phyloP scores from a whole-genome alignment of 2,888 invertebrate species.

The Ptycholaimellus sp. region DNA sequence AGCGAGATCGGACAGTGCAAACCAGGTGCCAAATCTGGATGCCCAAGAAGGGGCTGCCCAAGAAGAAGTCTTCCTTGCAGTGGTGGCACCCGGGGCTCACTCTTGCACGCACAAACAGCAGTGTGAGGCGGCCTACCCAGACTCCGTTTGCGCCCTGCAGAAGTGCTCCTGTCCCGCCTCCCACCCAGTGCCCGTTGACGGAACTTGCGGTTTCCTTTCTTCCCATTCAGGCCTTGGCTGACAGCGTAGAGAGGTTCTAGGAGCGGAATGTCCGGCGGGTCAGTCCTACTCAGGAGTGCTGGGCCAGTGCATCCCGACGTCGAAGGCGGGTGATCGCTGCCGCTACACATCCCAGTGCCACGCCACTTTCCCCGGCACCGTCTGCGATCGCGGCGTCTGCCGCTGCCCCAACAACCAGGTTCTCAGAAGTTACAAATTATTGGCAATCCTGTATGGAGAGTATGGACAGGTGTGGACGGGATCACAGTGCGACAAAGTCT shows the following conservation, averaged over 20 bases:
- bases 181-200: slow-evolving; percentile 21
- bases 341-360: slow-evolving; percentile 24
- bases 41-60: slow-evolving; percentile 2
- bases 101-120: slow-evolving; percentile 23
- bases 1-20: slow-evolving; percentile 22
- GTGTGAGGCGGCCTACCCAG: slow-evolving; percentile 17
- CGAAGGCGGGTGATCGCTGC: slow-evolving; percentile 21
- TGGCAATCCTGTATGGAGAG: too few relatives aligned
- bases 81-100: slow-evolving; percentile 20
- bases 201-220: slow-evolving; percentile 22
- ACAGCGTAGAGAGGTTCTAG: too few relatives aligned
- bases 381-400: slow-evolving; percentile 16
- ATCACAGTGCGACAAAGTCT: slow-evolving; percentile 9
- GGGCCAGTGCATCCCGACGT: slow-evolving; percentile 16
- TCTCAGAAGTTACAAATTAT: too few relatives aligned
- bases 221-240: too few relatives aligned
- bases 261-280: slow-evolving; percentile 16
- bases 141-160: slow-evolving; percentile 15
- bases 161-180: slow-evolving; percentile 20
- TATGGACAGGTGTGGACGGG: slow-evolving; percentile 8
- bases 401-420: slow-evolving; percentile 14
- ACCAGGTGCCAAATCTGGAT: slow-evolving; percentile 11
- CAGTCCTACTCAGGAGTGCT: slow-evolving; percentile 20
- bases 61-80: slow-evolving; percentile 11
- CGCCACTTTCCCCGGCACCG: slow-evolving; percentile 18